Base-by-base conservation (phyloP, 2,797 vertebrate species). In the Cottoperca gobio region DNA sequence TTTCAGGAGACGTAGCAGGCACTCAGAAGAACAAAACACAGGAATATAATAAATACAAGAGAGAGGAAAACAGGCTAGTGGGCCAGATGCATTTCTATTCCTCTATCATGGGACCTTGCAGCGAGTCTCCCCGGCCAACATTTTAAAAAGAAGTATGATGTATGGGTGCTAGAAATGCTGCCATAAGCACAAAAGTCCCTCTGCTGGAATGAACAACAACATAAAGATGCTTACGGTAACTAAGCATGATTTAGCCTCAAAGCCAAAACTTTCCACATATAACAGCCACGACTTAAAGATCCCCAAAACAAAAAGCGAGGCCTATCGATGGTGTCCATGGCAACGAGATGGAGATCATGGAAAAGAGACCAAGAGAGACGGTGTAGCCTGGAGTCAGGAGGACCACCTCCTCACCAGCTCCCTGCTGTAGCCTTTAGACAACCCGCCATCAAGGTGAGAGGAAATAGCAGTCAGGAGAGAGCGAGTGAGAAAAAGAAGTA, bases 321-420 rank as follows among this genome's bases (percentile, higher is more conserved):
- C 28, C 54, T 82, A 81, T 87, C 40, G 70, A 89, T 85, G 83
- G 87, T 90, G 77, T 86, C 92, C 85, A 90, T 90, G 80, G 86
- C 80, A 91, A 91, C 91, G 50, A 58, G 80, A 83, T 71, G 63
- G 70, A 88, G 80, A 87, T 79, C 70, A 76, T 23, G 53, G 70
- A 79, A 77, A 76, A 59, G 39, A 82, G 67, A 81, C 45, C 19
- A 57, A 62, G 67, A 82, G 65, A 83, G 71, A 73, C 71, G 45
- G 65, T 69, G 43, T 81, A 87, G 81, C 86, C 88, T 58, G 58
- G 67, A 89, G 87, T 90, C 81, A 89, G 61, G 81, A 86, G 74
- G 84, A 86, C 89, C 88, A 82, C 84, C 86, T 88, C 74, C 87
- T 83, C 82, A 83, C 71, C 54, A 83, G 70, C 84, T 83, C 80